Evolutionary conservation across 2,888 invertebrate species (phyloP), one percentile per base, ranked within the genome.

Genomic region (Brachylomia viminalis): DNA sequence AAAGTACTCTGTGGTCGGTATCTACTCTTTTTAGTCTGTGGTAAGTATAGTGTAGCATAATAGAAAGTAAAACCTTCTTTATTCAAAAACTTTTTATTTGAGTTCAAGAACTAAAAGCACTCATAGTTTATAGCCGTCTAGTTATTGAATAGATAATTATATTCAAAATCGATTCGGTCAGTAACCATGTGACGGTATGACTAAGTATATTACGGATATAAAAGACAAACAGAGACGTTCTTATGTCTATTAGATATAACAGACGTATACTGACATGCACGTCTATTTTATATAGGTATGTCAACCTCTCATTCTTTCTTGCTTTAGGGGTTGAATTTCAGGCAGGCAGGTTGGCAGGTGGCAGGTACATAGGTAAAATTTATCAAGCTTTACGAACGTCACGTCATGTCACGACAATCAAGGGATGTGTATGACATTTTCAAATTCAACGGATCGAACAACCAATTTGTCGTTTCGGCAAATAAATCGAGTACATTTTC

Each of bases 71-170:
- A 56, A 65, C 49, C 49, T 77, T 15, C 2, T 72, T 56, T 66
- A 45, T 64, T 49, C n/a, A 23, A 68, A 59, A 72, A 69, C 30
- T 27, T 69, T 52, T 54, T 65, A 72, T 49, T 58, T 61, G 27
- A 49, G 47, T 64, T 68, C 23, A 27, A 76, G 38, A 58, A 80
- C 58, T 64, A 38, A 58, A 38, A 80, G 56, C 70, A 27, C 33
- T 75, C 17, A 15, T 49, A 61, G 42, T 70, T 67, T 58, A 75
- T 45, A 56, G 45, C 52, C 13, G 42, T 45, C 61, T 62, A 54
- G 52, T 68, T 72, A 71, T 71, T 76, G 49, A 69, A 69, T 62
- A 77, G 65, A 59, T 42, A 47, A 79, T 54, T 30, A 66, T 79
- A 78, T 59, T 65, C 33, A 72, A 71, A 72, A 77, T 81, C 69